Conservation (phyloP, 2,113 vertebrate species). For the Erythrolamprus reginae region DNA sequence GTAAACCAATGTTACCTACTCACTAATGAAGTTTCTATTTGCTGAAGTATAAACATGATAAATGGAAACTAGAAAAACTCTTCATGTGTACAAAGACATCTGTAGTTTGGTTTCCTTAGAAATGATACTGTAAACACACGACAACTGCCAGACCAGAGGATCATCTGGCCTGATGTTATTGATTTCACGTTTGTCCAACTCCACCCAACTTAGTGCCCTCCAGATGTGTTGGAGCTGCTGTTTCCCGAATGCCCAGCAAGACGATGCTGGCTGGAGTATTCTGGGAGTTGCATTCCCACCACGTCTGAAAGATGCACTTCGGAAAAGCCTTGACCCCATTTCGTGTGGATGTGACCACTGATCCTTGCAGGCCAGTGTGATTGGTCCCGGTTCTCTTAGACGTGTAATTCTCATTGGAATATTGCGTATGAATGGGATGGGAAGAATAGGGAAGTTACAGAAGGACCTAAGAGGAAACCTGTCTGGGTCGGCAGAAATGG, state of each 20-base stretch:
- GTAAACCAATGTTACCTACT: too few species aligned
- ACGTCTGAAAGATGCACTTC: not conserved
- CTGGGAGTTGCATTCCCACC: not conserved
- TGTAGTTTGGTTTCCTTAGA: not conserved
- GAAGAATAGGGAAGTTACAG: not conserved
- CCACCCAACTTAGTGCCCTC: not conserved
- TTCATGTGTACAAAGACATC: not conserved
- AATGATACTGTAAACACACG: not conserved
- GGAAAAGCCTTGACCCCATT: not conserved
- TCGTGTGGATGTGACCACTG: too few species aligned
- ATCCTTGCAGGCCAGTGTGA: not conserved
- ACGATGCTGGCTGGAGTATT: not conserved
- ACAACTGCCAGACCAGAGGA: not conserved
- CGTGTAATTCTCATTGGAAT: not conserved
- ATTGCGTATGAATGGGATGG: too few species aligned
- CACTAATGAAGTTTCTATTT: not conserved
- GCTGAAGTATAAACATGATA: not conserved
- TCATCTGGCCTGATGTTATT: not conserved
- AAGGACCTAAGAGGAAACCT: not conserved
- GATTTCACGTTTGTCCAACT: not conserved
- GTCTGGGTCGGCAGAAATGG: slow-evolving; percentile 19
- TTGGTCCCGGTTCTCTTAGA: not conserved
- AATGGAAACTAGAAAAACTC: not conserved
- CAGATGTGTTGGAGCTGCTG: not conserved
- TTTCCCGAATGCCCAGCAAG: not conserved